Conservation (phyloP, 2,113 vertebrate species). For the Zosterops hypoxanthus region DNA sequence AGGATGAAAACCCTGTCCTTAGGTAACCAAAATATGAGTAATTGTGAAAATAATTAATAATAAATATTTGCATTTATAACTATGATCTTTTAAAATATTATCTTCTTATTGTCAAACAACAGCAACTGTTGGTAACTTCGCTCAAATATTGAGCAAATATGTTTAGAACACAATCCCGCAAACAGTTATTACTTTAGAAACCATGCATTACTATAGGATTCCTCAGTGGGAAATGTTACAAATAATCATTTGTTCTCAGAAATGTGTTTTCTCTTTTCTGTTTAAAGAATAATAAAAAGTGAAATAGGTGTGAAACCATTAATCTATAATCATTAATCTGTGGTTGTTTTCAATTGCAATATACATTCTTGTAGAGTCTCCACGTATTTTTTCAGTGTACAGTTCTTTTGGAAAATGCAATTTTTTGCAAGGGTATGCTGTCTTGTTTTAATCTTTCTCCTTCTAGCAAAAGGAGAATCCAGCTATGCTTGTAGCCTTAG, state of each 20-base stretch:
- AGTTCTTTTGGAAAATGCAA: neutral
- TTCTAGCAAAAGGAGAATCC: neutral
- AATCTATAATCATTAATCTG: neutral
- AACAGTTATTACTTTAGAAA: neutral
- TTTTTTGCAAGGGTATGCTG: neutral
- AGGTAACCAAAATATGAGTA: neutral
- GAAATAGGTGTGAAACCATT: neutral
- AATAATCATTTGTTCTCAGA: neutral
- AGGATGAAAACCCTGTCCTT: neutral
- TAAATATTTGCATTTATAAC: neutral
- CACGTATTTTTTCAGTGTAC: neutral
- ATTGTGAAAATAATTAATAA: neutral
- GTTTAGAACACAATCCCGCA: neutral
- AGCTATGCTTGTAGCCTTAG: neutral
- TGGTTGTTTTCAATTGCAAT: neutral
- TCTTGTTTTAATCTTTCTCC: neutral
- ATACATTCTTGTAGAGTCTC: neutral
- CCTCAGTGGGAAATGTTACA: neutral
- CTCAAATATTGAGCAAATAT: neutral
- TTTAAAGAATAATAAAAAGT: neutral
- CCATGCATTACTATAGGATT: neutral
- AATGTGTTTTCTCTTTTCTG: neutral
- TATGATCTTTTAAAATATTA: neutral
- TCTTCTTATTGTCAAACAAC: neutral
- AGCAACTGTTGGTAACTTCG: neutral